These are phyloP conservation scores for Oscheius sp. DNA, from an alignment of 2,888 invertebrate genomes.

Conservation along the genomic window DNA sequence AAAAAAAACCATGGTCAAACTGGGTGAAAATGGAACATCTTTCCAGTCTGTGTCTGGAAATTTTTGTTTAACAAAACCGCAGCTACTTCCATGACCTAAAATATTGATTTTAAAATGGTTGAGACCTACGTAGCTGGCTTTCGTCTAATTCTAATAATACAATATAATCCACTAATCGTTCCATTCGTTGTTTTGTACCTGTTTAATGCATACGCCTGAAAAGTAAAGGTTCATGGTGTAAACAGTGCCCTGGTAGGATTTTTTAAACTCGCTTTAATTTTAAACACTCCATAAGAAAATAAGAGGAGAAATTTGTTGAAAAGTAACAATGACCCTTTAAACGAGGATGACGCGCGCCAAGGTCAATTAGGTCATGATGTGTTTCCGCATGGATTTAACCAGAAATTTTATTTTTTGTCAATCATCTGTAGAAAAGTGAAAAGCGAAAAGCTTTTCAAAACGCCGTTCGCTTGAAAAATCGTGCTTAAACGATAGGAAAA, in stretches of 20 bases:
- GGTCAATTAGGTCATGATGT: conserved; percentile 15
- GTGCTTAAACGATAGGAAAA: too few species aligned
- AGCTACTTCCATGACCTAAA: conserved; percentile 27
- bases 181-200: conserved; percentile 4
- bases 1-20: conserved; percentile 18
- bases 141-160: conserved; percentile 28
- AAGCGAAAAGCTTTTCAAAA: neutral
- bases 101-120: neutral
- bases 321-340: conserved; percentile 8
- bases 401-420: neutral
- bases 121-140: conserved; percentile 22
- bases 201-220: conserved; percentile 13
- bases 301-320: neutral
- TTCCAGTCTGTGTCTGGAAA: conserved; percentile 30
- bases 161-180: conserved; percentile 30
- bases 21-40: conserved; percentile 29
- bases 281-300: neutral
- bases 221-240: neutral
- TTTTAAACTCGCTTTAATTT: neutral
- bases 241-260: neutral
- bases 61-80: conserved; percentile 14
- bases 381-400: neutral
- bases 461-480: too few species aligned
- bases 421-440: neutral
- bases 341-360: conserved; percentile 21